Base-by-base conservation (phyloP, 2,797 vertebrate genomes). In the Leucoraja ocellata region DNA sequence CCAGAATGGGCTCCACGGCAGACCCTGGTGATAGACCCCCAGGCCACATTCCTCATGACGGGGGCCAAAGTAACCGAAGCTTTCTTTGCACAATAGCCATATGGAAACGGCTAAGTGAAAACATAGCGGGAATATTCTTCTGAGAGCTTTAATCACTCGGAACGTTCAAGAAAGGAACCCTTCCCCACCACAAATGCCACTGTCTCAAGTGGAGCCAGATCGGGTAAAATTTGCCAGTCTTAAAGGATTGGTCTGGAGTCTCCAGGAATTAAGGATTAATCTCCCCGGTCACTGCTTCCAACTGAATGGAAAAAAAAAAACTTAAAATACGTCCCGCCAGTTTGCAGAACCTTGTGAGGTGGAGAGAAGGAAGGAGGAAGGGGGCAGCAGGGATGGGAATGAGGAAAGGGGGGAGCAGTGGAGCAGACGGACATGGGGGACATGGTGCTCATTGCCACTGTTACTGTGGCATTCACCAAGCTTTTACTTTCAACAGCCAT, bases 61-160 rank as follows among this genome's bases (percentile, higher is more conserved):
- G 73, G 86, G 73, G 90, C 90, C 90, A 92, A 92, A 92, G 39
- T n/a, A 54, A 92, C 36, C 58, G 36, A 91, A 76, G 25, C 36
- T 58, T 46, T 74, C 36, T 46, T 76, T 76, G 73, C 68, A 25
- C 54, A 91, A 74, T 71, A 91, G 71, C 90, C 65, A 74, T 46
- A 71, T 91, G 68, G 74, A 91, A 73, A 74, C 28, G 68, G 68
- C 71, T 74, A 28, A 91, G 39, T 74, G 90, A 54, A 91, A 91
- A 74, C 36, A 74, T 91, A 46, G 21, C 71, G 7, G 9, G 46
- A 91, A 73, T 28, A 36, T 74, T 91, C 46, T 28, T 16, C 68
- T 74, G 14, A 7, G 13, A 91, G 68, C 68, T 74, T 91, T 71
- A 25, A 39, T 91, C 18, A 6, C 68, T 91, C 68, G 36, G 25